These are phyloP conservation scores for Drosophila multiciliata DNA, from an alignment of 2,888 invertebrate species.

Conservation along the genomic window DNA sequence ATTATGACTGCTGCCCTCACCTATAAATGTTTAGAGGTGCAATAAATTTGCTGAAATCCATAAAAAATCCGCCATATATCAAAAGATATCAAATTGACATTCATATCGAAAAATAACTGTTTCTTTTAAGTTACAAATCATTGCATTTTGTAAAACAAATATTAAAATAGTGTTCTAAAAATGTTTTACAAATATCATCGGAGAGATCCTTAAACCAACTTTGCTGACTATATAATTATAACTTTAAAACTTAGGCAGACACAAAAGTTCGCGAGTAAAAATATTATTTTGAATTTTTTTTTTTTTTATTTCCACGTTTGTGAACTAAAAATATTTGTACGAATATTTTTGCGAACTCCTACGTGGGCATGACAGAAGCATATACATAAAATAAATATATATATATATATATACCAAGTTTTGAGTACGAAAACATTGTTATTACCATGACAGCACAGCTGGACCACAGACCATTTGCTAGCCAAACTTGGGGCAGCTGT, in stretches of 20 bases:
- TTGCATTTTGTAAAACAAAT: not conserved
- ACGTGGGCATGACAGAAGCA: conserved; percentile 3
- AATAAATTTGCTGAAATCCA: not conserved
- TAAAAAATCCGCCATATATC: not conserved
- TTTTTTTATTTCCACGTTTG: not conserved
- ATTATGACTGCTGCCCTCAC: not conserved
- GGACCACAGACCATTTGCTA: not conserved
- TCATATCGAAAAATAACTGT: not conserved
- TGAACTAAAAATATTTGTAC: not conserved
- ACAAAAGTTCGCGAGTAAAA: not conserved
- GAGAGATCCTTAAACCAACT: not conserved
- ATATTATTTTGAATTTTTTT: not conserved
- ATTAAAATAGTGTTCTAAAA: not conserved
- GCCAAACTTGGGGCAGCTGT: not conserved
- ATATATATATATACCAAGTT: not conserved
- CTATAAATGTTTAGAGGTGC: not conserved
- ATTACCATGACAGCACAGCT: conserved; percentile 9
- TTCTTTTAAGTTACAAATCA: not conserved
- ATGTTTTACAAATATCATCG: not conserved
- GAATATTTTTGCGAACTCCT: conserved; percentile 1
- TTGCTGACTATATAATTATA: not conserved
- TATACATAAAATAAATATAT: not conserved
- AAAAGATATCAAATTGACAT: not conserved
- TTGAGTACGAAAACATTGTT: not conserved
- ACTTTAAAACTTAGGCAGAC: not conserved